Evolutionary conservation across 2,113 vertebrate species (phyloP), one percentile per base, ranked within the genome.

Genomic region (Ceyx melanurus): DNA sequence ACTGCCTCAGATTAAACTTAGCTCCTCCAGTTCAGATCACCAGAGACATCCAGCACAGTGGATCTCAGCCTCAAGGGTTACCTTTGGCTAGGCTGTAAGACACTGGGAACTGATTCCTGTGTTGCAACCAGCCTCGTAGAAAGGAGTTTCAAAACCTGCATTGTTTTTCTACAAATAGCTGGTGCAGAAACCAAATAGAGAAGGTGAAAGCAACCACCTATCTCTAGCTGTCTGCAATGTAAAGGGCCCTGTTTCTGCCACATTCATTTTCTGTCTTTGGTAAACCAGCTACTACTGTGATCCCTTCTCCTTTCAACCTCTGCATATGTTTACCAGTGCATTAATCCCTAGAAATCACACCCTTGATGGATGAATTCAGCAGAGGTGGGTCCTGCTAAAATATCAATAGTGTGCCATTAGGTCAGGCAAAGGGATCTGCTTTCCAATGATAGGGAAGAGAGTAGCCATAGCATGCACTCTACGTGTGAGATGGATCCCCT

Each of bases 291-390:
- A 87, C 75, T 58, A 72, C 33, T 1, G 2, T 2, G 21, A 85
- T 77, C 64, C 51, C 60, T 73, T 85, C 58, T 82, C 70, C 74
- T 85, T 88, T 70, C 87, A 87, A 80, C 60, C 67, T 40, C 91
- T 71, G 67, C 61, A 15, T 26, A 43, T 71, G 77, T 46, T 60
- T 64, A 76, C 23, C 60, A 60, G 60, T 5, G 3, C 82, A 80
- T 91, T 88, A 89, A 94, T 92, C 72, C 9, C 3, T 65, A 73
- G 75, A 89, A 91, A 82, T 77, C 78, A 89, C 60, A 64, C 94
- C 74, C 64, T 40, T 74, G 81, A 94, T 56, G 79, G 89, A 95
- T 89, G 43, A 91, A 88, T 82, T 45, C 89, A 89, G 87, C 74
- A 82, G 78, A 77, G 68, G 72, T 72, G 57, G 7, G 6, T 88